phyloP scores from a whole-genome alignment of 2,797 vertebrate species.

The Epinephelus coioides region DNA sequence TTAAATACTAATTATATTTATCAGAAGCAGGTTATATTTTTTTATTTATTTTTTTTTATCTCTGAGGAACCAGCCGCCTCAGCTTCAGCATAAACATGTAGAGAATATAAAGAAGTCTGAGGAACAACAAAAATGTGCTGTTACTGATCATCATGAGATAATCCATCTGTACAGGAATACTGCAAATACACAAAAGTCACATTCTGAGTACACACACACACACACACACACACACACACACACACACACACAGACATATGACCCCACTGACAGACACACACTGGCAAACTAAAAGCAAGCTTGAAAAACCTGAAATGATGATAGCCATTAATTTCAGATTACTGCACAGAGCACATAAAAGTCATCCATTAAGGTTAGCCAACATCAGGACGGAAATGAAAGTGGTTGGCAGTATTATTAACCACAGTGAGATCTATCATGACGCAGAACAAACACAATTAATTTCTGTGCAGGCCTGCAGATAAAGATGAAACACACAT shows the following conservation, averaged over 20 bases:
- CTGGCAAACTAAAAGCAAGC: slow-evolving; percentile 41
- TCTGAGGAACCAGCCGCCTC: too few species aligned
- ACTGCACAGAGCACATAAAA: slow-evolving; percentile 57
- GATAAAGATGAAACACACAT: slow-evolving; percentile 30
- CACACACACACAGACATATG: slow-evolving; percentile 1
- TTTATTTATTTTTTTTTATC: too few species aligned
- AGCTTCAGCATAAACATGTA: too few species aligned
- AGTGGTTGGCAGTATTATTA: slow-evolving; percentile 32
- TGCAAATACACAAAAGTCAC: too few species aligned
- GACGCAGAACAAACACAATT: slow-evolving; percentile 23
- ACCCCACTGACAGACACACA: slow-evolving; percentile 4
- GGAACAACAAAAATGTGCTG: too few species aligned
- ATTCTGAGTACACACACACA: background rate
- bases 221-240: slow-evolving; percentile 3
- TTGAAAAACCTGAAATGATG: slow-evolving; percentile 45
- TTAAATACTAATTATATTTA: too few species aligned
- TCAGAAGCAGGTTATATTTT: too few species aligned
- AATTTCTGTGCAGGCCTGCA: slow-evolving; percentile 3
- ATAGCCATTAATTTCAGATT: slow-evolving; percentile 66
- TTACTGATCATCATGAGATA: too few species aligned
- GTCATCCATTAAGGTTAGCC: slow-evolving; percentile 59
- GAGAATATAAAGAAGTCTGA: too few species aligned
- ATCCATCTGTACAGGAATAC: too few species aligned
- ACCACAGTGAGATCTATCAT: slow-evolving; percentile 43
- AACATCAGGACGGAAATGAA: slow-evolving; percentile 52